Conservation (phyloP, 1,140 invertebrate genomes). For the Tenebrio molitor region DNA sequence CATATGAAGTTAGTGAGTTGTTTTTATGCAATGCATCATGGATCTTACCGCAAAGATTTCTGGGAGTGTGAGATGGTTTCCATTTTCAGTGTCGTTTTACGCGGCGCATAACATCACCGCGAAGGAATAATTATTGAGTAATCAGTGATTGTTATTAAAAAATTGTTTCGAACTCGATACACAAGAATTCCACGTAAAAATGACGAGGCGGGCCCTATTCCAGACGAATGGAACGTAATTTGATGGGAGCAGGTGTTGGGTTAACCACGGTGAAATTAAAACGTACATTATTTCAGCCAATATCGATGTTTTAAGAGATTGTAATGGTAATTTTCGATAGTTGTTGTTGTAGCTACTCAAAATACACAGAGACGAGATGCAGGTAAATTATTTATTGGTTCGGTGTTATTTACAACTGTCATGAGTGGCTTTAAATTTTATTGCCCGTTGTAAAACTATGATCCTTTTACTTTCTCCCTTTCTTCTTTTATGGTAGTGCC, state of each 20-base stretch:
- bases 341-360: constrained; percentile 52
- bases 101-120: constrained; percentile 57
- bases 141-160: background rate
- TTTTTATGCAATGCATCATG: constrained; percentile 52
- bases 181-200: constrained; percentile 43
- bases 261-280: constrained; percentile 57
- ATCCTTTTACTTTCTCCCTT: constrained; percentile 48
- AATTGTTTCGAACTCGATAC: background rate
- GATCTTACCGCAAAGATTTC: constrained; percentile 62
- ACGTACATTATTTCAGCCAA: constrained; percentile 54
- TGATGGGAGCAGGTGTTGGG: constrained; percentile 64
- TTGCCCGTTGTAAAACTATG: constrained; percentile 48
- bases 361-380: constrained; percentile 65
- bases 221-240: constrained; percentile 59
- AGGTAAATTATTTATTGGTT: constrained; percentile 59
- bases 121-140: constrained; percentile 23
- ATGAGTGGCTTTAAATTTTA: constrained; percentile 54
- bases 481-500: constrained; percentile 40
- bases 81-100: constrained; percentile 66
- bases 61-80: constrained; percentile 65
- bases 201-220: constrained; percentile 55
- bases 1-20: constrained; percentile 11
- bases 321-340: constrained; percentile 65
- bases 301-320: constrained; percentile 57
- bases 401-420: constrained; percentile 50